These are phyloP conservation scores for Turnix velox DNA, from an alignment of 2,113 vertebrate genomes.

Conservation along the genomic window DNA sequence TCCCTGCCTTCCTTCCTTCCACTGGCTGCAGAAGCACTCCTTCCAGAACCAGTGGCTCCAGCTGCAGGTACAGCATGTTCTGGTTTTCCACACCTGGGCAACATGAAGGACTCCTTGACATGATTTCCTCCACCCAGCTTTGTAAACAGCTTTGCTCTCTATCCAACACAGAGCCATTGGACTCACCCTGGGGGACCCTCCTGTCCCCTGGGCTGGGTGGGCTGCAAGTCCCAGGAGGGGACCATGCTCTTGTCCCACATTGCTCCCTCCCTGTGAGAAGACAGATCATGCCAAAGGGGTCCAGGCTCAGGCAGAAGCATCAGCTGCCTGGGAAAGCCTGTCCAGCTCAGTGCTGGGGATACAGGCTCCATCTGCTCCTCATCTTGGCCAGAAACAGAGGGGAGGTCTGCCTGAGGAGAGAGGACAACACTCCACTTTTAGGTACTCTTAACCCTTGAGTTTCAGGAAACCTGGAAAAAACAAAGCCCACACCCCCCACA, in stretches of 20 bases:
- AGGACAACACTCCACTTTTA: neutral
- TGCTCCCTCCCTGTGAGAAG: neutral
- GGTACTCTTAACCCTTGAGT: neutral
- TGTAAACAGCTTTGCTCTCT: neutral
- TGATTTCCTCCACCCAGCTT: neutral
- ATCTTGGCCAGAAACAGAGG: neutral
- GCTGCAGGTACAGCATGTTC: neutral
- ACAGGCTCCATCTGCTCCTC: neutral
- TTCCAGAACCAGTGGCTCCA: neutral
- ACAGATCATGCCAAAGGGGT: neutral
- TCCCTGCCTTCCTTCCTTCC: neutral
- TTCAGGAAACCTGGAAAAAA: neutral
- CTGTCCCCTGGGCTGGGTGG: neutral
- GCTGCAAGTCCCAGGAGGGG: neutral
- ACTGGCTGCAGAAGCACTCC: neutral
- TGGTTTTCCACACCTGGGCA: neutral
- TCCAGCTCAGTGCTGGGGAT: neutral
- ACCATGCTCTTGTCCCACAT: neutral
- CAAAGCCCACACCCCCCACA: neutral
- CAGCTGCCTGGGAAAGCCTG: neutral
- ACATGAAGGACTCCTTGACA: accelerated
- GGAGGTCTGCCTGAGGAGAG: neutral
- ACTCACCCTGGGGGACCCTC: neutral
- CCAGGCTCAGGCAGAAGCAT: no score
- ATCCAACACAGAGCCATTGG: neutral